phyloP scores from a whole-genome alignment of 2,113 vertebrate species.

The Pipa parva region DNA sequence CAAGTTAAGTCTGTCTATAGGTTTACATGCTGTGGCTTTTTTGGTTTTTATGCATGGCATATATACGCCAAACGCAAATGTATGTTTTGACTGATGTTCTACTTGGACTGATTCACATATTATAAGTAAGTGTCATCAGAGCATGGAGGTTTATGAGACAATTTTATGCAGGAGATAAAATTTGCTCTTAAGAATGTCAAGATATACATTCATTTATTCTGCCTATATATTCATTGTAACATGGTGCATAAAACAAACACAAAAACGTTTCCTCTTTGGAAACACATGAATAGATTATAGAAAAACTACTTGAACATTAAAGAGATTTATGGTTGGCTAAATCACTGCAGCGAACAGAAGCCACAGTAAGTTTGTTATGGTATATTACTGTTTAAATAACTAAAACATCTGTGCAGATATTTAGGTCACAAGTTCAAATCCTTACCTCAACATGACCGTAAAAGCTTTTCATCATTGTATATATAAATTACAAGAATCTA shows the following conservation, averaged over 20 bases:
- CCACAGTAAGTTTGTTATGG: not conserved
- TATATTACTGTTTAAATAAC: not conserved
- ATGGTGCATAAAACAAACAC: not conserved
- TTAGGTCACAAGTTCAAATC: conserved; percentile 4
- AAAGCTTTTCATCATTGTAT: not conserved
- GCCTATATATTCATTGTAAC: too few species aligned
- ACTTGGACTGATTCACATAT: too few species aligned
- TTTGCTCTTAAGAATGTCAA: too few species aligned
- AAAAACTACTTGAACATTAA: not conserved
- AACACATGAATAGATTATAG: not conserved
- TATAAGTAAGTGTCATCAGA: too few species aligned
- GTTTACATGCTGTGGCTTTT: too few species aligned
- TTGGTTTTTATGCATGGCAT: too few species aligned
- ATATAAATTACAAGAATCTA: not conserved
- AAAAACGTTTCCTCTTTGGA: not conserved
- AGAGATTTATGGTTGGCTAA: not conserved
- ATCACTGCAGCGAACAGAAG: not conserved
- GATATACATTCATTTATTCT: too few species aligned
- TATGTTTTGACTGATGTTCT: too few species aligned
- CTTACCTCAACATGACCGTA: not conserved
- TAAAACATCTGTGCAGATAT: conserved; percentile 1
- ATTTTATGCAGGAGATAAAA: too few species aligned
- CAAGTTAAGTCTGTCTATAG: too few species aligned
- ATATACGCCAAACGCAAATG: too few species aligned
- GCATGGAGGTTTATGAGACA: too few species aligned